These are phyloP conservation scores for Carpatolechia fugitivella DNA, from an alignment of 2,888 invertebrate genomes.

Conservation along the genomic window DNA sequence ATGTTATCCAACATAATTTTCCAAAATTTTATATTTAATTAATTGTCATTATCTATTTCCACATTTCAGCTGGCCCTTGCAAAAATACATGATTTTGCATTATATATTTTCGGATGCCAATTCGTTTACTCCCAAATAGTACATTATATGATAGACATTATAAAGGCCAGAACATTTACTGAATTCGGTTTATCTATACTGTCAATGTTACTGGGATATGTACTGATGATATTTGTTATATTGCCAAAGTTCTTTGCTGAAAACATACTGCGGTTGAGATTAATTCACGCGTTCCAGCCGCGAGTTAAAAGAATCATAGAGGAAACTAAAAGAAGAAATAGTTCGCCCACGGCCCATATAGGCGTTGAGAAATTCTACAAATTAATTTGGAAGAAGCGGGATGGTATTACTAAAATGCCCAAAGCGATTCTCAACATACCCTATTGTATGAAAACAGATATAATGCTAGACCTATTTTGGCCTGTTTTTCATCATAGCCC, in stretches of 20 bases:
- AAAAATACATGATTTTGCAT: background rate
- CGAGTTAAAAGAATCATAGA: conserved; percentile 41
- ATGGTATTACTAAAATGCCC: background rate
- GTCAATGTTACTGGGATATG: conserved; percentile 40
- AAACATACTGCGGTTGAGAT: conserved; percentile 38
- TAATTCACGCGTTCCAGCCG: conserved; percentile 40
- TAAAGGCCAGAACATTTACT: conserved; percentile 17
- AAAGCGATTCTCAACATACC: conserved; percentile 5
- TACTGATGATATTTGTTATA: conserved; percentile 38
- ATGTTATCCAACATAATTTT: no score
- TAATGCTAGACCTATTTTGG: conserved; percentile 12
- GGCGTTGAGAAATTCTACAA: conserved; percentile 43
- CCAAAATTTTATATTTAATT: no score
- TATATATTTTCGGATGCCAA: background rate
- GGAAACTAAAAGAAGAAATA: conserved; percentile 55
- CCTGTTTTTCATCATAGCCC: conserved; percentile 17
- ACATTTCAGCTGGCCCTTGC: background rate
- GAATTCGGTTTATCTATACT: conserved; percentile 41
- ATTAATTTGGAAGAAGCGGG: conserved; percentile 5
- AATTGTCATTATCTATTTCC: no score
- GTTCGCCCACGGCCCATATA: conserved; percentile 31
- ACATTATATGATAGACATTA: background rate
- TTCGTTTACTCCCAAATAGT: background rate
- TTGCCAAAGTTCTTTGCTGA: conserved; percentile 55
- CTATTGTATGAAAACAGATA: conserved; percentile 7